A percentile compares a stretch with the other conserved stretches of the same genome.
phyloP scores from a whole-genome alignment of 2,888 invertebrate species.

The Amphipyra berbera region DNA sequence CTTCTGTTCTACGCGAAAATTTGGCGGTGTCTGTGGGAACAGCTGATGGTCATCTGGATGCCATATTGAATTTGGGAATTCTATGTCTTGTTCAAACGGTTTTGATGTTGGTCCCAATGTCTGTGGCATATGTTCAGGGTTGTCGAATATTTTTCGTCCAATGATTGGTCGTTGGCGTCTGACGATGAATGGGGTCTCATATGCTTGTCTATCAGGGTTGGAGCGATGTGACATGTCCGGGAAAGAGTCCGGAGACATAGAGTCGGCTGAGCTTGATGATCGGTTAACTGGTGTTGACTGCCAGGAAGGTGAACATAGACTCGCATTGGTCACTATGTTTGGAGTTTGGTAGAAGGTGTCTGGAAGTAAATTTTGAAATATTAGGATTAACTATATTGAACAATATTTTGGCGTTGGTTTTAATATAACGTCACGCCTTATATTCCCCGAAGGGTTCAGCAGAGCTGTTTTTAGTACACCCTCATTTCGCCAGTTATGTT shows the following conservation, averaged over 20 bases:
- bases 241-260: slow-evolving; percentile 80
- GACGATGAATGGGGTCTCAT: slow-evolving; percentile 56
- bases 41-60: slow-evolving; percentile 44
- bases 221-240: slow-evolving; percentile 63
- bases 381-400: no score
- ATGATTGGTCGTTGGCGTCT: slow-evolving; percentile 74
- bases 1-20: slow-evolving; percentile 39
- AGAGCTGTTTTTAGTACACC: no score
- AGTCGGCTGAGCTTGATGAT: slow-evolving; percentile 82
- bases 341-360: slow-evolving; percentile 59
- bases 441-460: no score
- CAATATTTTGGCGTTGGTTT: no score
- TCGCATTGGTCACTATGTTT: slow-evolving; percentile 23
- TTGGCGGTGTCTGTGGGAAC: slow-evolving; percentile 62
- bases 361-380: slow-evolving; percentile 38
- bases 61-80: slow-evolving; percentile 44
- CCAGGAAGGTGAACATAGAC: slow-evolving; percentile 60
- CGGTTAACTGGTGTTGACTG: slow-evolving; percentile 65
- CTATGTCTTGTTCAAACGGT: slow-evolving; percentile 32
- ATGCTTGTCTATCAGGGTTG: slow-evolving; percentile 31
- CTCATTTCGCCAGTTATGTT: no score
- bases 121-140: slow-evolving; percentile 46
- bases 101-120: slow-evolving; percentile 47
- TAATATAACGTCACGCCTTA: no score
- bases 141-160: slow-evolving; percentile 75